A percentile compares a stretch with the other conserved stretches of the same genome.
Evolutionary conservation across 2,797 vertebrate species (phyloP).

Genomic region (Allobates femoralis): DNA sequence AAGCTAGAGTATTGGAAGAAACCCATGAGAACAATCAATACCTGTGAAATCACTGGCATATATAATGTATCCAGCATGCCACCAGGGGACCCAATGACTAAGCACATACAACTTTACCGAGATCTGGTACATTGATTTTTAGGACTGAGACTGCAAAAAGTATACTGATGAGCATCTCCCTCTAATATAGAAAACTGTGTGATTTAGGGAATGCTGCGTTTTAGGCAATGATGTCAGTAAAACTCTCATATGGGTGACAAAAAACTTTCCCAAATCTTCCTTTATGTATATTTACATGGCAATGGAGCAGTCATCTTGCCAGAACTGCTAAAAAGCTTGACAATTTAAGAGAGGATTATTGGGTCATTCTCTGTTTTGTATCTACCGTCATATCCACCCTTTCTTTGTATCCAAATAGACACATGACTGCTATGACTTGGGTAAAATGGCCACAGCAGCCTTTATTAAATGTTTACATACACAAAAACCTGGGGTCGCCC

Average conservation of each 20-base stretch:
- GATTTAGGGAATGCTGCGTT: neutral
- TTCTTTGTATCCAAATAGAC: too few relatives aligned
- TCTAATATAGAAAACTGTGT: neutral
- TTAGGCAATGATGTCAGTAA: neutral
- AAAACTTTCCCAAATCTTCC: neutral
- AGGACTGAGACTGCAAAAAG: neutral
- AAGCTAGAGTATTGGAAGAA: neutral
- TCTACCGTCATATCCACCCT: too few relatives aligned
- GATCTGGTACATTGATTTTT: neutral
- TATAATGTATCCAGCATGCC: neutral
- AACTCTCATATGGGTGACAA: neutral
- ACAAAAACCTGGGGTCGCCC: too few relatives aligned
- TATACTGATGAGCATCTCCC: neutral
- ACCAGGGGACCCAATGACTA: neutral
- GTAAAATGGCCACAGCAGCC: too few relatives aligned
- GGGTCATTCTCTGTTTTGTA: neutral
- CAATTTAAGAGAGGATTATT: neutral
- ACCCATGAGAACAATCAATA: constrained; percentile 31
- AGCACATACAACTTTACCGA: neutral
- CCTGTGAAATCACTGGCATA: neutral
- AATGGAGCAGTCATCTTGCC: neutral
- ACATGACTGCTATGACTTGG: too few relatives aligned
- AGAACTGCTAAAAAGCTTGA: neutral
- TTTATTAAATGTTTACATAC: too few relatives aligned
- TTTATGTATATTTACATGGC: neutral